Base-by-base conservation (phyloP, 2,888 invertebrate genomes). In the Drosophila mayaguana region DNA sequence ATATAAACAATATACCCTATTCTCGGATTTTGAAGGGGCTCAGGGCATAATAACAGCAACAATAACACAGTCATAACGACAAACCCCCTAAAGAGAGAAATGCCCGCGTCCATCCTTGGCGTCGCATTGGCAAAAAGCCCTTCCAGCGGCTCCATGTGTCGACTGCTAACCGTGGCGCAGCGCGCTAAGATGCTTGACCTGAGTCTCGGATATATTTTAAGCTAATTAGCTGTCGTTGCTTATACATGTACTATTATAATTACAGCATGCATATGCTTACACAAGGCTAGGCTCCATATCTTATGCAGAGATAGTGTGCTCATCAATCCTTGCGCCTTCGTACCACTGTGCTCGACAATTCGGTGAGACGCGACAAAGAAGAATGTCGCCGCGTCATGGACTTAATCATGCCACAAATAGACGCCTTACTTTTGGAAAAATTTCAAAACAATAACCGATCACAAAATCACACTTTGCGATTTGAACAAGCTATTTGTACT, bases 121-220 rank as follows among this genome's bases (percentile, higher is more conserved):
- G 81, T 60, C 78, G 78, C 72, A 72, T 80, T 80, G 78, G 62
- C 72, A 78, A 71, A 61, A 67, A 78, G 78, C 55, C 81, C 78
- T 77, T 72, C 59, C 63, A 80, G 62, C 72, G 80, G 67, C 63
- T 66, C 48, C 50, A 61, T 55, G 63, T 34, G 46, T 46, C 43
- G 42, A 46, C n/a, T 45, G 46, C 14, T 12, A 32, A 78, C 81
- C 28, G 40, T 78, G 63, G 72, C 54, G 43, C 38, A 36, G 22
- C 56, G 48, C 34, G n/a, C 50, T 25, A 38, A 36, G 38, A 55
- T 46, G 20, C 32, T 72, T 70, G 50, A 36, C 72, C 50, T 53
- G 45, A 34, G 32, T 43, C 25, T 42, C 70, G 28, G 25, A 62
- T 25, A 43, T 36, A 40, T 34, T 51, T 57, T 53, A 36, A 36